A percentile compares a stretch with the other conserved stretches of the same genome.
These are phyloP conservation scores for Agrilus cyanescens DNA, from an alignment of 2,888 invertebrate genomes.

Conservation along the genomic window DNA sequence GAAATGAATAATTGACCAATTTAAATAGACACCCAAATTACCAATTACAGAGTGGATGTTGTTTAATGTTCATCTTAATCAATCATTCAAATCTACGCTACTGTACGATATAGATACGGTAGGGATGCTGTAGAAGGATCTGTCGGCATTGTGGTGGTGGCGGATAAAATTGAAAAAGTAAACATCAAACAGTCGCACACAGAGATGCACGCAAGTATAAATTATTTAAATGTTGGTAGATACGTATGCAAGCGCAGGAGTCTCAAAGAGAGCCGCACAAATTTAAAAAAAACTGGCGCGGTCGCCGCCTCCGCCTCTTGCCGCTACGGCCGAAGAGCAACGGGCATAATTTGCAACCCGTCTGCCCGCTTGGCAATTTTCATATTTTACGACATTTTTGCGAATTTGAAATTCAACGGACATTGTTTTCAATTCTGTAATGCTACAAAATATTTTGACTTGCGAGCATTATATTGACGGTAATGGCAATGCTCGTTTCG, in stretches of 20 bases:
- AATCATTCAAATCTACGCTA: too few species aligned
- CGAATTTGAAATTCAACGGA: background rate
- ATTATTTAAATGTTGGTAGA: constrained; percentile 38
- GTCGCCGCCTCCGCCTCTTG: constrained; percentile 19
- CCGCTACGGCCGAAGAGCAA: too few species aligned
- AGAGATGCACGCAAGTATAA: constrained; percentile 35
- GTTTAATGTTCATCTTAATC: too few species aligned
- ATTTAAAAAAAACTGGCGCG: constrained; percentile 34
- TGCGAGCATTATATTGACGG: too few species aligned
- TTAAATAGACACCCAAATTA: too few species aligned
- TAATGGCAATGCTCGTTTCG: too few species aligned
- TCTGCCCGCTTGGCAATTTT: constrained; percentile 10
- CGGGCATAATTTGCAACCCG: constrained; percentile 11
- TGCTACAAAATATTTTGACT: too few species aligned
- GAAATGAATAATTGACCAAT: too few species aligned
- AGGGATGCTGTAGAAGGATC: constrained; percentile 12
- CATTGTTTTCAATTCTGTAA: background rate
- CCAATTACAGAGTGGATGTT: too few species aligned
- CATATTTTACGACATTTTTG: constrained; percentile 8
- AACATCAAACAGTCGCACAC: constrained; percentile 21
- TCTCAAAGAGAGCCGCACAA: constrained; percentile 34
- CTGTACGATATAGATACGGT: too few species aligned
- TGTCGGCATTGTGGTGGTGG: constrained; percentile 28
- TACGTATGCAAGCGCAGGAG: constrained; percentile 38
- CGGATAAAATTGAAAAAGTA: constrained; percentile 33